Evolutionary conservation across 2,113 vertebrate species (phyloP).

Genomic region (Lampris megalopsis): DNA sequence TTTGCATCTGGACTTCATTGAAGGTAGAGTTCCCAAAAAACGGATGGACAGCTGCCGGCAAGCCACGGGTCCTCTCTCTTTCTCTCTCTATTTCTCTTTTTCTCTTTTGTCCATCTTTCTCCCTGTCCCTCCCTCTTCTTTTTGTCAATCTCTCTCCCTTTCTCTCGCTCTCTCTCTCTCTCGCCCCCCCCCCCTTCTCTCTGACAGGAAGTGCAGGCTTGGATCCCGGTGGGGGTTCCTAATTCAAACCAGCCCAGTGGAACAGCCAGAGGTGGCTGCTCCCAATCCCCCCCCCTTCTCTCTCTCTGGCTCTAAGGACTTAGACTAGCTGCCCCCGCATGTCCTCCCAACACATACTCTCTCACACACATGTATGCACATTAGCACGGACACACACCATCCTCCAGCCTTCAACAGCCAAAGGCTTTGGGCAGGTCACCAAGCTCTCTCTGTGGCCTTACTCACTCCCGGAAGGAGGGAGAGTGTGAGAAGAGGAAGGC

Average conservation of each 20-base stretch:
- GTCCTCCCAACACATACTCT: slow-evolving; percentile 46
- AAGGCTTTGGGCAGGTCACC: slow-evolving; percentile 67
- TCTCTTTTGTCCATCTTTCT: not conserved
- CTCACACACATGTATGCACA: slow-evolving; percentile 5
- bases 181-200: slow-evolving; percentile 54
- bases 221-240: slow-evolving; percentile 83
- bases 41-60: slow-evolving; percentile 75
- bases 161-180: slow-evolving; percentile 25
- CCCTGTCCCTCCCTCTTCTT: not conserved
- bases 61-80: slow-evolving; percentile 41
- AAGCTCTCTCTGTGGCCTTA: slow-evolving; percentile 70
- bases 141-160: not conserved
- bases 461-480: slow-evolving; percentile 61
- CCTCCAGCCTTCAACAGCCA: slow-evolving; percentile 58
- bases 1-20: slow-evolving; percentile 86
- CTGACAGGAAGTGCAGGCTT: slow-evolving; percentile 83
- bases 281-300: slow-evolving; percentile 55
- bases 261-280: slow-evolving; percentile 80
- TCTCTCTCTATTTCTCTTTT: slow-evolving; percentile 5
- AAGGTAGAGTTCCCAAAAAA: slow-evolving; percentile 77
- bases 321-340: slow-evolving; percentile 62
- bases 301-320: slow-evolving; percentile 36
- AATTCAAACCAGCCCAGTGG: slow-evolving; percentile 86
- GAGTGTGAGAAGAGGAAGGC: slow-evolving; percentile 45
- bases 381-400: slow-evolving; percentile 33